phyloP scores from a whole-genome alignment of 2,888 invertebrate species.

The Xylophagus ater region DNA sequence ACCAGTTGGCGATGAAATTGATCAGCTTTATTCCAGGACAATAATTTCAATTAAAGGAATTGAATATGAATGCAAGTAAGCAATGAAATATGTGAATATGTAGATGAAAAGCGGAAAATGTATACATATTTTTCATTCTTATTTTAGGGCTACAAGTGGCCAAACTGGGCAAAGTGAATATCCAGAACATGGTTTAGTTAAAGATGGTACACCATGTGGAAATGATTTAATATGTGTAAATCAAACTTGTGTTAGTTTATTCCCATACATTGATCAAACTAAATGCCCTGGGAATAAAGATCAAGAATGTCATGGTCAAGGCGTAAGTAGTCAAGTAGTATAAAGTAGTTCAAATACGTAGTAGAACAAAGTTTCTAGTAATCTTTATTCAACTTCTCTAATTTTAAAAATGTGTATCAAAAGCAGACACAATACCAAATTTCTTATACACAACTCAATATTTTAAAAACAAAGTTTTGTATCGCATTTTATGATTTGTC shows the following conservation, averaged over 20 bases:
- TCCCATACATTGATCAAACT: slow-evolving; percentile 71
- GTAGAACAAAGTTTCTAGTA: too few species aligned
- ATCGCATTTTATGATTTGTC: too few species aligned
- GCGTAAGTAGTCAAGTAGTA: slow-evolving; percentile 79
- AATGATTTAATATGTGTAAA: slow-evolving; percentile 88
- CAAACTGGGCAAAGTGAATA: slow-evolving; percentile 51
- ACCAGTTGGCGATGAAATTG: slow-evolving; percentile 67
- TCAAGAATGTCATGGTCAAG: slow-evolving; percentile 87
- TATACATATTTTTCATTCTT: slow-evolving; percentile 5
- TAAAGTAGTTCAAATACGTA: too few species aligned
- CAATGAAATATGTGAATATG: slow-evolving; percentile 24
- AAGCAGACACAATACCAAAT: too few species aligned
- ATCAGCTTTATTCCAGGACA: slow-evolving; percentile 76
- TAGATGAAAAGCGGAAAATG: not conserved
- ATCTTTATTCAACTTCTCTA: too few species aligned
- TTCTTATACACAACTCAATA: too few species aligned
- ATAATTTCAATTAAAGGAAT: slow-evolving; percentile 78
- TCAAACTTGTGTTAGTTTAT: slow-evolving; percentile 81
- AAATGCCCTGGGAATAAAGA: slow-evolving; percentile 86
- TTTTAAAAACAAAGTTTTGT: too few species aligned
- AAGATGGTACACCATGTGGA: slow-evolving; percentile 90
- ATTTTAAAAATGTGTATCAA: too few species aligned
- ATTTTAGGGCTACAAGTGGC: slow-evolving; percentile 60
- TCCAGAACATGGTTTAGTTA: slow-evolving; percentile 75
- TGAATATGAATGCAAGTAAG: slow-evolving; percentile 96